Conservation (phyloP, 2,113 vertebrate genomes). For the Collichthys lucidus region DNA sequence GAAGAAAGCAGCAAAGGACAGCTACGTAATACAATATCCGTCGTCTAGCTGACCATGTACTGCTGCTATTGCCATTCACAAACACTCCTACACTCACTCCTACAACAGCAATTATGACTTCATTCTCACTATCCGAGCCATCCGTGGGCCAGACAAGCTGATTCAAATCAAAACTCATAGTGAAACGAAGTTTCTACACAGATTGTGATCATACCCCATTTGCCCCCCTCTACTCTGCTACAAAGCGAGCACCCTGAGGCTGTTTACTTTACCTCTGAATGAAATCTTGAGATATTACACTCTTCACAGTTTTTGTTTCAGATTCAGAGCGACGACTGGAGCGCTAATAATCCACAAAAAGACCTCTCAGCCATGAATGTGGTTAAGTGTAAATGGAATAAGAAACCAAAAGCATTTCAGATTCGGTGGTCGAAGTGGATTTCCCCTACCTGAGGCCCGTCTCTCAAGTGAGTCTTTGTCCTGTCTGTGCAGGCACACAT, state of each 20-base stretch:
- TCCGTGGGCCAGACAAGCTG: constrained; percentile 32
- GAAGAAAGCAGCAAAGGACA: constrained; percentile 4
- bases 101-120: constrained; percentile 60
- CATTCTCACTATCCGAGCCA: constrained; percentile 57
- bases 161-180: constrained; percentile 53
- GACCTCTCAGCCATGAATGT: constrained; percentile 19
- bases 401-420: constrained; percentile 37
- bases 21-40: constrained; percentile 32
- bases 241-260: constrained; percentile 32
- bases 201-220: constrained; percentile 44
- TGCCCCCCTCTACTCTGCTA: constrained; percentile 15
- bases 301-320: constrained; percentile 29
- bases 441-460: constrained; percentile 27
- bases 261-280: constrained; percentile 50
- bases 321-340: background rate
- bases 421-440: constrained; percentile 41
- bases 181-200: constrained; percentile 34
- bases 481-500: background rate
- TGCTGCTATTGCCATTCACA: constrained; percentile 31
- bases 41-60: constrained; percentile 23
- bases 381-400: constrained; percentile 20
- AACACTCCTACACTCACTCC: constrained; percentile 18
- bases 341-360: constrained; percentile 25
- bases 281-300: constrained; percentile 35
- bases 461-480: constrained; percentile 11